phyloP scores from a whole-genome alignment of 2,888 invertebrate species.

The Tiliacea aurago region DNA sequence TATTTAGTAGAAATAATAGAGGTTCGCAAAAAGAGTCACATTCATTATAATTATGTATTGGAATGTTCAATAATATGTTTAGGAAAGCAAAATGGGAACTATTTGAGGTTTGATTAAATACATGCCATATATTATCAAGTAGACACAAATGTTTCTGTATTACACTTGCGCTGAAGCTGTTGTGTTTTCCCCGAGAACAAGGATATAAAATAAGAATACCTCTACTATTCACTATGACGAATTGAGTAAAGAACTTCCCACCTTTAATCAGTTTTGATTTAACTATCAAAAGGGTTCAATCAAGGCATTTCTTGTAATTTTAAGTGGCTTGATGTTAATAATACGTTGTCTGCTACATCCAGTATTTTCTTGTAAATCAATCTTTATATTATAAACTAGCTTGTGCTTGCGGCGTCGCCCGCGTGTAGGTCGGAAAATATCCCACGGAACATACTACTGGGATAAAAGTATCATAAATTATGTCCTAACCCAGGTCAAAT shows the following conservation, averaged over 20 bases:
- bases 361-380: too few relatives aligned
- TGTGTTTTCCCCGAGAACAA: not conserved
- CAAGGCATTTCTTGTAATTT: not conserved
- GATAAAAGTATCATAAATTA: too few relatives aligned
- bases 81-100: not conserved
- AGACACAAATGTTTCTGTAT: not conserved
- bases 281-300: not conserved
- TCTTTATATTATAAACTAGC: too few relatives aligned
- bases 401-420: too few relatives aligned
- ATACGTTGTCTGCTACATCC: too few relatives aligned
- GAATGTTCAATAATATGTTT: not conserved
- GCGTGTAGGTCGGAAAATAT: too few relatives aligned
- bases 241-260: not conserved
- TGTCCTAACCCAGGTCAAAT: too few relatives aligned
- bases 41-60: not conserved
- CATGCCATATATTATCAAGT: not conserved
- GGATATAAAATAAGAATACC: not conserved
- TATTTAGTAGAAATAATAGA: not conserved
- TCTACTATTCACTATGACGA: not conserved
- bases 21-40: not conserved
- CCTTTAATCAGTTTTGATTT: conserved; percentile 2
- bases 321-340: not conserved
- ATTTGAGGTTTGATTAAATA: not conserved
- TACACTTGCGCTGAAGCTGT: not conserved
- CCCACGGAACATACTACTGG: too few relatives aligned